Evolutionary conservation across 2,888 invertebrate species (phyloP).

Genomic region (Lampropteryx suffumata): DNA sequence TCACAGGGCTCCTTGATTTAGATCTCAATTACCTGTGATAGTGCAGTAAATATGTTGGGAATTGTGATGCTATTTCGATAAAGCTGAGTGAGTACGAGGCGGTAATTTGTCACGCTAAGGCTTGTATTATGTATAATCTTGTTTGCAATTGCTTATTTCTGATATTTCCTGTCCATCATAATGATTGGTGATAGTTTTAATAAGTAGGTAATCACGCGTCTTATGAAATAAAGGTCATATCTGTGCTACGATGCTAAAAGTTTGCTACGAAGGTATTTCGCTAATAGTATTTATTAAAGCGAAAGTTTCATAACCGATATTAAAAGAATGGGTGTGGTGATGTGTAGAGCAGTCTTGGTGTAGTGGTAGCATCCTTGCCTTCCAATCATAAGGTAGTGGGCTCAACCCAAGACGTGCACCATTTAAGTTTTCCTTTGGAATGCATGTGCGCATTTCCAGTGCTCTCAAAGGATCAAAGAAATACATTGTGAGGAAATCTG

Average conservation of each 20-base stretch:
- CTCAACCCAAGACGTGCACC: no score
- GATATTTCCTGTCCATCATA: constrained; percentile 13
- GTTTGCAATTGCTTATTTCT: constrained; percentile 12
- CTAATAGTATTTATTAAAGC: no score
- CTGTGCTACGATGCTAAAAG: constrained; percentile 1
- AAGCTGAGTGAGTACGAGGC: constrained; percentile 12
- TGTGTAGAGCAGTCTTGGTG: no score
- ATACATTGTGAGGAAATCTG: no score
- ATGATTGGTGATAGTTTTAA: constrained; percentile 4
- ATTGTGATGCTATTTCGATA: constrained; percentile 27
- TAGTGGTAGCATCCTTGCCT: no score
- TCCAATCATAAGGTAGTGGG: no score
- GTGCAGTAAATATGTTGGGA: constrained; percentile 31
- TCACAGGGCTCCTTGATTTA: constrained; percentile 37
- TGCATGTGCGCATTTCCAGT: no score
- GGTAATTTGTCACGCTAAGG: constrained; percentile 23
- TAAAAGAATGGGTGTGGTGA: neutral
- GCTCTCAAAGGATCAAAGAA: no score
- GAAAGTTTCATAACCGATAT: neutral
- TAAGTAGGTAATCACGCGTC: no score
- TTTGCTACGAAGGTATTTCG: constrained; percentile 3
- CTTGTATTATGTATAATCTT: constrained; percentile 16
- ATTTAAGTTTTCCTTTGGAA: no score
- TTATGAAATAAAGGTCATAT: no score
- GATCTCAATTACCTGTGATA: constrained; percentile 36